Conservation (phyloP, 2,888 invertebrate species). For the Imbricaverruca yamaguchii region DNA sequence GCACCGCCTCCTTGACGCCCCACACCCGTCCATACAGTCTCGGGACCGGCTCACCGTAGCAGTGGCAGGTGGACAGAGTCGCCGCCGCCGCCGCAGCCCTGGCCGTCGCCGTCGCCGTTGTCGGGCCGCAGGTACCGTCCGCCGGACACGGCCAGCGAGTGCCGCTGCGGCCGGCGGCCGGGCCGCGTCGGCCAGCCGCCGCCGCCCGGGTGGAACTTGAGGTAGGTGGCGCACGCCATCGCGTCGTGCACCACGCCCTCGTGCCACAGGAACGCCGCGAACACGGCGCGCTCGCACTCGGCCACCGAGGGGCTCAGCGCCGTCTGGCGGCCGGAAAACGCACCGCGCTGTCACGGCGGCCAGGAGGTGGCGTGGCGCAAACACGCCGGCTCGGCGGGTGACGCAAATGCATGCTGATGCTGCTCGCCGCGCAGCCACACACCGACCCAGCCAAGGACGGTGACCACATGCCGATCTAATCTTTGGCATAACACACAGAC, state of each 20-base stretch:
- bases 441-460: too few species aligned
- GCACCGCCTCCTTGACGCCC: too few species aligned
- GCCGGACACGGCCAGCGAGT: conserved; percentile 73
- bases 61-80: background rate
- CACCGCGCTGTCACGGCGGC: conserved; percentile 37
- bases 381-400: too few species aligned
- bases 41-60: background rate
- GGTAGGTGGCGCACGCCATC: conserved; percentile 93
- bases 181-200: conserved; percentile 59
- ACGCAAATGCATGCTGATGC: too few species aligned
- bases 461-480: too few species aligned
- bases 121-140: conserved; percentile 32
- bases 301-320: conserved; percentile 88
- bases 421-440: too few species aligned
- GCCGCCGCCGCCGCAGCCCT: too few species aligned
- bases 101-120: conserved; percentile 26
- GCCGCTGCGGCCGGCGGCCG: conserved; percentile 48
- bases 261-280: conserved; percentile 95
- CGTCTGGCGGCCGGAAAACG: conserved; percentile 51
- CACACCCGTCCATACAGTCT: too few species aligned
- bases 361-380: too few species aligned
- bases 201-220: conserved; percentile 83
- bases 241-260: conserved; percentile 96
- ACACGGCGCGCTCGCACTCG: conserved; percentile 85
- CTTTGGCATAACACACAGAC: too few species aligned